phyloP scores from a whole-genome alignment of 92 coral and sea anemone species.

The Umimayanthus chanpuru region DNA sequence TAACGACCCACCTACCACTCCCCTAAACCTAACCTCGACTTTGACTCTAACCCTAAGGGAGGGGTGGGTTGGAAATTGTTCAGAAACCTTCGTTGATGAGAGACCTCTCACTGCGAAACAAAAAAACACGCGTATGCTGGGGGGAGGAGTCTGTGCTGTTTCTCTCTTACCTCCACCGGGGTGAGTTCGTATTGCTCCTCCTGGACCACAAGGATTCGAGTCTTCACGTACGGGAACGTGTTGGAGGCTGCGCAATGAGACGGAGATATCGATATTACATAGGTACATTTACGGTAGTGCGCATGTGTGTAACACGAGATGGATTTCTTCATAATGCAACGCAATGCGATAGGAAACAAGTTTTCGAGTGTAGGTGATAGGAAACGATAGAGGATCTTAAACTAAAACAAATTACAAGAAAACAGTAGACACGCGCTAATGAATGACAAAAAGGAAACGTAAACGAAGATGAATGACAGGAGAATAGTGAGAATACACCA shows the following conservation, averaged over 20 bases:
- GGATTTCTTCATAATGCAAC: background rate
- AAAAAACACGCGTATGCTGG: too few species aligned
- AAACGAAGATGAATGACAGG: background rate
- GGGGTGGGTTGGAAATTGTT: too few species aligned
- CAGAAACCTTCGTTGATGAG: too few species aligned
- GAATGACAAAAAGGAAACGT: background rate
- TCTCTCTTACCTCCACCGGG: conserved; percentile 85
- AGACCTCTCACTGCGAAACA: too few species aligned
- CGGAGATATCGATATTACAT: background rate
- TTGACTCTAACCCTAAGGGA: too few species aligned
- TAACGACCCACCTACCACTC: too few species aligned
- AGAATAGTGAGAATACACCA: background rate
- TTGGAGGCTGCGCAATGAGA: conserved; percentile 72
- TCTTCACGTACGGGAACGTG: conserved; percentile 95
- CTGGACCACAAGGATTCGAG: conserved; percentile 96
- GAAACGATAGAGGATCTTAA: too few species aligned
- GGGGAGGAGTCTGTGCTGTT: background rate
- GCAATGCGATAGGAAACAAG: background rate
- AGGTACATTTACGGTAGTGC: background rate
- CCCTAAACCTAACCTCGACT: too few species aligned
- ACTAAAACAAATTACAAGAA: too few species aligned
- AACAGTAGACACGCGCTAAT: too few species aligned
- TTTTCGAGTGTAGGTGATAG: background rate
- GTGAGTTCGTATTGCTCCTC: conserved; percentile 98
- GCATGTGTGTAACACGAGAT: too few species aligned